Percentiles rank a stretch among this genome's conserved stretches.
Evolutionary conservation across 2,888 invertebrate genomes (phyloP).

Genomic region (Catocala fraxini): DNA sequence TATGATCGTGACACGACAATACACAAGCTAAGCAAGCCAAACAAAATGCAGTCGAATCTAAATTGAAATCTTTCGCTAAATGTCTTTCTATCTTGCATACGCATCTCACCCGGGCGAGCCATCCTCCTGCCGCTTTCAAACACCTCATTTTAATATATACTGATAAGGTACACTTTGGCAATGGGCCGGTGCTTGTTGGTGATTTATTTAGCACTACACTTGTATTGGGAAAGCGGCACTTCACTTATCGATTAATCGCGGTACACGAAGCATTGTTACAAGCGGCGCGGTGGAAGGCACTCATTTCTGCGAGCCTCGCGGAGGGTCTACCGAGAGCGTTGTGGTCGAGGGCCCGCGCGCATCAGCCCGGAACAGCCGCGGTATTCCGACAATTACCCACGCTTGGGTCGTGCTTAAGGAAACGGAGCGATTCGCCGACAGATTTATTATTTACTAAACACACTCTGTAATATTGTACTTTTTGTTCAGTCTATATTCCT

Average conservation of each 20-base stretch:
- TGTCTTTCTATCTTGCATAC: conserved; percentile 74
- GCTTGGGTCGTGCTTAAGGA: conserved; percentile 74
- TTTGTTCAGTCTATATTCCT: conserved; percentile 11
- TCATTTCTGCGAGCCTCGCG: conserved; percentile 78
- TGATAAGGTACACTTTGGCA: conserved; percentile 67
- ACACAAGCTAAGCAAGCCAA: conserved; percentile 75
- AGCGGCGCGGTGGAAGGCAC: conserved; percentile 70
- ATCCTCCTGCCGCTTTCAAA: conserved; percentile 84
- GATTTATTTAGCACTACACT: conserved; percentile 76
- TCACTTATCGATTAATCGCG: conserved; percentile 81
- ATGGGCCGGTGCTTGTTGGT: conserved; percentile 63
- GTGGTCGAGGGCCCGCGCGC: conserved; percentile 83
- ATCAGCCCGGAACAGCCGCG: conserved; percentile 83
- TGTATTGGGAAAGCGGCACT: conserved; percentile 76
- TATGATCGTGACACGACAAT: conserved; percentile 69
- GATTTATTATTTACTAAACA: conserved; percentile 67
- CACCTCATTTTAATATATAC: conserved; percentile 83
- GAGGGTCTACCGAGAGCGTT: conserved; percentile 77
- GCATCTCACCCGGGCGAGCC: conserved; percentile 85
- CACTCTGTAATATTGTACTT: conserved; percentile 51
- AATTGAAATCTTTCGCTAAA: conserved; percentile 81
- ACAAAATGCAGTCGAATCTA: conserved; percentile 77
- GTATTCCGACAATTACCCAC: conserved; percentile 85
- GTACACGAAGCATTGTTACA: conserved; percentile 76
- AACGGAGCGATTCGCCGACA: conserved; percentile 68